Evolutionary conservation across 2,888 invertebrate genomes (phyloP).

Genomic region (Philhelius pedissequus): DNA sequence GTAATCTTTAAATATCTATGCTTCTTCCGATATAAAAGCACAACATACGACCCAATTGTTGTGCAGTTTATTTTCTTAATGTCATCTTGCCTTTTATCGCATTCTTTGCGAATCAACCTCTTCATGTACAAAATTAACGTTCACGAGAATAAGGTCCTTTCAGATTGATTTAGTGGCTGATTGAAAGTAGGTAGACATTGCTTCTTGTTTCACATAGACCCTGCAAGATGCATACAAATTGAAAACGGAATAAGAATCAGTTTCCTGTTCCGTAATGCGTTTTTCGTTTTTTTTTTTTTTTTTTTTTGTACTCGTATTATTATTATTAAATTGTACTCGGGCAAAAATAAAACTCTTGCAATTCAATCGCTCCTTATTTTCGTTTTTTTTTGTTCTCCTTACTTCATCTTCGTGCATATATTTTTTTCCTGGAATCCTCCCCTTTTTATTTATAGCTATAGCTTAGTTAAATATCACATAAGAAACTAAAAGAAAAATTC

Average conservation of each 20-base stretch:
- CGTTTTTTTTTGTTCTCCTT: neutral
- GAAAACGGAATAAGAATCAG: conserved; percentile 21
- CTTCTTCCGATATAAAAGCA: no score
- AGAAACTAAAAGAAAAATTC: neutral
- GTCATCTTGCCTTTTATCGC: neutral
- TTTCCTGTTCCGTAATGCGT: neutral
- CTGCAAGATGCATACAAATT: conserved; percentile 17
- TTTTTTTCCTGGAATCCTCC: neutral
- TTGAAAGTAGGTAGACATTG: neutral
- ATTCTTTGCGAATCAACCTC: neutral
- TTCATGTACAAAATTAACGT: neutral
- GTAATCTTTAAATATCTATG: no score
- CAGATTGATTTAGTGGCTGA: neutral
- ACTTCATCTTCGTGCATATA: neutral
- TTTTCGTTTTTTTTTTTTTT: neutral
- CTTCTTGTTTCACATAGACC: neutral
- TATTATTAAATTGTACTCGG: neutral
- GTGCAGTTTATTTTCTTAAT: no score
- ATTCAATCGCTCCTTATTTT: neutral
- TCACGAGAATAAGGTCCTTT: neutral
- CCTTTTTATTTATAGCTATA: neutral
- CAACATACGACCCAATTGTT: no score
- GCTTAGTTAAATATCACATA: neutral
- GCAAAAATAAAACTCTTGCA: neutral
- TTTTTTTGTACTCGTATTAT: no score